Conservation (phyloP, 2,888 invertebrate species). For the Drosophila quasianomalipes region DNA sequence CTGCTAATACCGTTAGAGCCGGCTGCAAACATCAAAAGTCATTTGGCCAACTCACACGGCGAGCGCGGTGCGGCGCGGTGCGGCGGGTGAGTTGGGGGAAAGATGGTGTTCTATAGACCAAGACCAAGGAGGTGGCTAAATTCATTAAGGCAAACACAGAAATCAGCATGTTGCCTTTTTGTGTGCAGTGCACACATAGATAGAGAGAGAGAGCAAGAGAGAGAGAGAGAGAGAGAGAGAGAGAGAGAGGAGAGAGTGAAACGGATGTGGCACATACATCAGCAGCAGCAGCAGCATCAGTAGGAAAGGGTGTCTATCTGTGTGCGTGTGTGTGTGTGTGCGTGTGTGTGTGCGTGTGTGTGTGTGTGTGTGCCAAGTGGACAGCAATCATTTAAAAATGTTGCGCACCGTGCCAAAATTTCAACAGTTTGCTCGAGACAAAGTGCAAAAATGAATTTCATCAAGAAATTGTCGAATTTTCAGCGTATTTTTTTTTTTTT, state of each 20-base stretch:
- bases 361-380: conserved; percentile 25
- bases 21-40: conserved; percentile 48
- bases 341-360: not conserved
- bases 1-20: conserved; percentile 11
- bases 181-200: conserved; percentile 9
- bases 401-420: conserved; percentile 55
- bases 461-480: conserved; percentile 34
- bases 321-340: not conserved
- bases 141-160: conserved; percentile 71
- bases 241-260: not conserved
- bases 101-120: not conserved
- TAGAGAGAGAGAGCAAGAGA: not conserved
- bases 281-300: conserved; percentile 5
- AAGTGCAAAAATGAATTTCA: conserved; percentile 32
- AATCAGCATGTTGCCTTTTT: conserved; percentile 51
- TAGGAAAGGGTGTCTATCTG: not conserved
- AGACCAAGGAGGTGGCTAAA: conserved; percentile 38
- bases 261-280: conserved; percentile 46
- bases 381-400: conserved; percentile 56
- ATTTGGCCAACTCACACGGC: conserved; percentile 6
- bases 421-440: conserved; percentile 30
- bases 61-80: not conserved
- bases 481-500: not conserved
- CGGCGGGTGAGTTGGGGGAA: not conserved
- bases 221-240: not conserved